Evolutionary conservation across 2,888 invertebrate genomes (phyloP).

Genomic region (Endotricha flammealis): DNA sequence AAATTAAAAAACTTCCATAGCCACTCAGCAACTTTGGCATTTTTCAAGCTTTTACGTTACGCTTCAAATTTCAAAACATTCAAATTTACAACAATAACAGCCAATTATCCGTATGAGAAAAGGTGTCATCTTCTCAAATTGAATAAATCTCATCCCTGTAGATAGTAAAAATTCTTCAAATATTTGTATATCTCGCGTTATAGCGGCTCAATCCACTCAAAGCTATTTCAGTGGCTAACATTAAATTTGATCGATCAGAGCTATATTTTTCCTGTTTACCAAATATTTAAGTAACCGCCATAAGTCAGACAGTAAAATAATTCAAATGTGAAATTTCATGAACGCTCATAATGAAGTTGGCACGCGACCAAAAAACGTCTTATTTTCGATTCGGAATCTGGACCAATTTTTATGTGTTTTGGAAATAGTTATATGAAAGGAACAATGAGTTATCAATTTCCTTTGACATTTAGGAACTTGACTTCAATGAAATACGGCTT

Average conservation of each 20-base stretch:
- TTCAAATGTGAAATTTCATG: conserved; percentile 79
- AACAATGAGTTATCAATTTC: conserved; percentile 55
- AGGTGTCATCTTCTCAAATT: too few species aligned
- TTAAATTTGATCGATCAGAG: conserved; percentile 76
- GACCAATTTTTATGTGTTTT: conserved; percentile 76
- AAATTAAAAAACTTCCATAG: too few species aligned
- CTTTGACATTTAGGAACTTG: conserved; percentile 17
- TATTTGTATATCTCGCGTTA: conserved; percentile 22
- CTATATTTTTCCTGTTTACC: conserved; percentile 78
- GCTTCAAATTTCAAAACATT: too few species aligned
- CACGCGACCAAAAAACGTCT: conserved; percentile 77
- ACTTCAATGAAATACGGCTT: not conserved
- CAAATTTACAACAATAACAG: too few species aligned
- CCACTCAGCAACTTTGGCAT: too few species aligned
- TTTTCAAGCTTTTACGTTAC: too few species aligned
- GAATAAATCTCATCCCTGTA: too few species aligned
- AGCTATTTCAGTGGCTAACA: conserved; percentile 64
- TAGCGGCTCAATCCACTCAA: conserved; percentile 63
- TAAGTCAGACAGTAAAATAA: conserved; percentile 79
- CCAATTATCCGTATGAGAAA: too few species aligned
- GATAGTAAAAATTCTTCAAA: not conserved
- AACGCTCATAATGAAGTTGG: conserved; percentile 79
- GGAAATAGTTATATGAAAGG: conserved; percentile 64
- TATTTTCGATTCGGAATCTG: conserved; percentile 78
- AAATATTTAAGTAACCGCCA: conserved; percentile 78